A percentile compares a stretch with the other conserved stretches of the same genome.
phyloP scores from a whole-genome alignment of 2,797 vertebrate species.

The Euphonia xanthogaster region DNA sequence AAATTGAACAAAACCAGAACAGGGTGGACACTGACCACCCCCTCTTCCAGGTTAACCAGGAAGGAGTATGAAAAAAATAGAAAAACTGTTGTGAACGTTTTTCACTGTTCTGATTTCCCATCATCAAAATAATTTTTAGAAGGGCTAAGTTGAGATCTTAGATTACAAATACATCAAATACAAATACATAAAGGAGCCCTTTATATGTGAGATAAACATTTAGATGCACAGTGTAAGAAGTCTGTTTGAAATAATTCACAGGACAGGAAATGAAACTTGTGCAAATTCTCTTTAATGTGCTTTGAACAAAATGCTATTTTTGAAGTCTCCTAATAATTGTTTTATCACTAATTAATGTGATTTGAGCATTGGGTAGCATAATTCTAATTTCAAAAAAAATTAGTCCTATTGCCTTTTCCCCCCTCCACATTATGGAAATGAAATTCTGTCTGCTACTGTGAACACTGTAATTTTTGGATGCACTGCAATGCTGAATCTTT shows the following conservation, averaged over 20 bases:
- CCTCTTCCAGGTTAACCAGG: background rate
- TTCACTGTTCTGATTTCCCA: background rate
- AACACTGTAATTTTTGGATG: background rate
- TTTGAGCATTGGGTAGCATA: background rate
- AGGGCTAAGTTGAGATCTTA: background rate
- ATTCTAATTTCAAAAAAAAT: background rate
- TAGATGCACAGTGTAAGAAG: background rate
- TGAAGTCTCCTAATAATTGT: background rate
- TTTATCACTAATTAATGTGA: background rate
- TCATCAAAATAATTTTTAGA: background rate
- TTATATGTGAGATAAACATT: background rate
- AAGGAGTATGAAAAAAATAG: background rate
- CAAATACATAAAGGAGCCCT: background rate
- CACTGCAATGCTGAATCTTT: background rate
- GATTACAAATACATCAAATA: background rate
- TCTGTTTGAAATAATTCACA: background rate
- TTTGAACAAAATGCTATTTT: background rate
- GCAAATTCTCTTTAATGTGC: background rate
- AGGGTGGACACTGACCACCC: background rate
- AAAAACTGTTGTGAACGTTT: background rate
- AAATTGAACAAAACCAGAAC: background rate
- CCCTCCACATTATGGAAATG: rapidly evolving
- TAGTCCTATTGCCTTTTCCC: background rate
- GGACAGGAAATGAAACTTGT: background rate
- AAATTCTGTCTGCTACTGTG: background rate